Conservation (phyloP, 2,113 vertebrate species). For the Stegostoma tigrinum region DNA sequence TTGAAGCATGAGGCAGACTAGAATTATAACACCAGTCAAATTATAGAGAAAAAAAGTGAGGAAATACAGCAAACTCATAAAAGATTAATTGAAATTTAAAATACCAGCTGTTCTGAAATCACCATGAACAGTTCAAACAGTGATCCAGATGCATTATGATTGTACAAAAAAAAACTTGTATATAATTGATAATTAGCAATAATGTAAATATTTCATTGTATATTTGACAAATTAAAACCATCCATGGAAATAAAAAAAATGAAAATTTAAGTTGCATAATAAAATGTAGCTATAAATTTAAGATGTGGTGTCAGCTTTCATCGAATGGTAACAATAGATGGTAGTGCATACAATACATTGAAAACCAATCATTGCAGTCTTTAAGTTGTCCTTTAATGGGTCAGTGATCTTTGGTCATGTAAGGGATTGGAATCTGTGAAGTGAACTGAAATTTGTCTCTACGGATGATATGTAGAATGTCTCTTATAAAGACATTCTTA, state of each 20-base stretch:
- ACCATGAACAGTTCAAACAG: not conserved
- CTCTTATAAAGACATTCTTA: not conserved
- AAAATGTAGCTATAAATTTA: not conserved
- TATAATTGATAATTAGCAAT: not conserved
- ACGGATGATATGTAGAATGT: not conserved
- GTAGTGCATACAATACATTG: not conserved
- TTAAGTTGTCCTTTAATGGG: not conserved
- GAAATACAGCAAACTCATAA: not conserved
- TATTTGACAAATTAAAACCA: not conserved
- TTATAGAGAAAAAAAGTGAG: not conserved
- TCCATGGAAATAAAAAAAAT: not conserved
- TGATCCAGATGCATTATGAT: not conserved
- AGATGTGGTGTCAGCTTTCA: not conserved
- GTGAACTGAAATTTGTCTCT: not conserved
- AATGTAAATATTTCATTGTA: not conserved
- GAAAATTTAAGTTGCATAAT: not conserved
- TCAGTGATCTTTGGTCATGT: not conserved
- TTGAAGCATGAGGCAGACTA: not conserved
- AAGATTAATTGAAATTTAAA: not conserved
- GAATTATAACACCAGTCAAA: not conserved
- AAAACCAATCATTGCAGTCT: not conserved
- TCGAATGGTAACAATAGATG: not conserved
- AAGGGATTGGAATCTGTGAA: not conserved
- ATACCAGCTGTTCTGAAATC: not conserved
- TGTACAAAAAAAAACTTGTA: not conserved